phyloP scores from a whole-genome alignment of 2,113 vertebrate genomes.

The Leucoraja erinaceus region DNA sequence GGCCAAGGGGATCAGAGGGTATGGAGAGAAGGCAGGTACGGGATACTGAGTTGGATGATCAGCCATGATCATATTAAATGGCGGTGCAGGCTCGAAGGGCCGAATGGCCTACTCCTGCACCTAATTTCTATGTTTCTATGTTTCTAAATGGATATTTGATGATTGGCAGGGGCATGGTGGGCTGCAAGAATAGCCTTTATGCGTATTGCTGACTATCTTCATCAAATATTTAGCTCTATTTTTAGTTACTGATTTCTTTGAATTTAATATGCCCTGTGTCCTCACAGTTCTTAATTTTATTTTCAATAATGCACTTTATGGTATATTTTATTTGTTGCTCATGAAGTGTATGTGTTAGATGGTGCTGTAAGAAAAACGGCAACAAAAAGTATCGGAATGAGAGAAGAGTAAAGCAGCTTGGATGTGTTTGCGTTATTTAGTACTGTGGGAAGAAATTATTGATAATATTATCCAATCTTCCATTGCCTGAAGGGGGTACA shows the following conservation, averaged over 20 bases:
- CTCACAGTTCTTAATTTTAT: neutral
- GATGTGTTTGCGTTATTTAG: neutral
- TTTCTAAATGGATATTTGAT: too few species aligned
- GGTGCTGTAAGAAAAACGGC: neutral
- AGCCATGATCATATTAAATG: too few species aligned
- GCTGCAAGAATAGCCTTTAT: too few species aligned
- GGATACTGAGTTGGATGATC: too few species aligned
- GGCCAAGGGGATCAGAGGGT: too few species aligned
- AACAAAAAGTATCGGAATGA: neutral
- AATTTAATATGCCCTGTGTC: neutral
- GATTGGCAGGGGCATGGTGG: too few species aligned
- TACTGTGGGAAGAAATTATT: neutral
- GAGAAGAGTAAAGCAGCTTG: neutral
- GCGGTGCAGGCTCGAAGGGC: too few species aligned
- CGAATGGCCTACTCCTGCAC: too few species aligned
- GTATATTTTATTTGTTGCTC: neutral
- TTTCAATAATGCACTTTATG: neutral
- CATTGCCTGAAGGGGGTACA: neutral
- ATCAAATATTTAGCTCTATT: too few species aligned
- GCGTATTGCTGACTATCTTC: too few species aligned
- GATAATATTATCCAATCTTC: neutral
- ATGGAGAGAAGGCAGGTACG: too few species aligned
- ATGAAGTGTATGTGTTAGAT: neutral
- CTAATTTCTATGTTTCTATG: too few species aligned
- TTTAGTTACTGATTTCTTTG: neutral